phyloP scores from a whole-genome alignment of 1,140 invertebrate genomes.

The Trichomalopsis sarcophagae region DNA sequence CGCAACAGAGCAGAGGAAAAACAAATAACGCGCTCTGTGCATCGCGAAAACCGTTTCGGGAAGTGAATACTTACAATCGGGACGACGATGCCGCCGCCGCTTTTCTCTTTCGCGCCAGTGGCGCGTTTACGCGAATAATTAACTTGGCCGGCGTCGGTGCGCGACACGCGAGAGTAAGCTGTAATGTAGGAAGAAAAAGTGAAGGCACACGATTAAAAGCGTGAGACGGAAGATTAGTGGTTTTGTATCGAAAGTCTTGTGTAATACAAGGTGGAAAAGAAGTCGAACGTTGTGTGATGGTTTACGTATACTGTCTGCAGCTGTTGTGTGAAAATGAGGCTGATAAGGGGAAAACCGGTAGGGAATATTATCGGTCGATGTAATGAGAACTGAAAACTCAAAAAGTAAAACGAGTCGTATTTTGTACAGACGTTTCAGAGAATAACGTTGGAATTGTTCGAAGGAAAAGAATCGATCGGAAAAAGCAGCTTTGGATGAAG shows the following conservation, averaged over 20 bases:
- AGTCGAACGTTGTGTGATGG: neutral
- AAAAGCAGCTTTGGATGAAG: too few relatives aligned
- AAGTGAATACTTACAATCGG: neutral
- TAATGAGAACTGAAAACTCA: too few relatives aligned
- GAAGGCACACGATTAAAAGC: neutral
- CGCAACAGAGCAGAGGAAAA: neutral
- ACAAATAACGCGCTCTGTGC: neutral
- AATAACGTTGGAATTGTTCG: too few relatives aligned
- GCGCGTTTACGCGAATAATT: neutral
- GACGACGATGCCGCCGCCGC: too few relatives aligned
- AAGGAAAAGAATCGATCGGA: too few relatives aligned
- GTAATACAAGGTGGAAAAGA: too few relatives aligned
- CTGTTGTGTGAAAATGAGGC: neutral
- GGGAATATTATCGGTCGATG: neutral
- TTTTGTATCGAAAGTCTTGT: neutral
- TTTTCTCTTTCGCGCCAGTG: neutral
- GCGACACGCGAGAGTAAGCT: neutral
- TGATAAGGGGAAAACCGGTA: neutral
- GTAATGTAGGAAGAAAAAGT: neutral
- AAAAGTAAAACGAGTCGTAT: too few relatives aligned
- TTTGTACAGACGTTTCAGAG: too few relatives aligned
- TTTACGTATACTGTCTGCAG: neutral
- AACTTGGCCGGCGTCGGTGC: neutral
- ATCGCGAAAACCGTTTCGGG: neutral
- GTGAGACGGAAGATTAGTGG: neutral